Base-by-base conservation (phyloP, 2,113 vertebrate species). In the Nannospalax galili region DNA sequence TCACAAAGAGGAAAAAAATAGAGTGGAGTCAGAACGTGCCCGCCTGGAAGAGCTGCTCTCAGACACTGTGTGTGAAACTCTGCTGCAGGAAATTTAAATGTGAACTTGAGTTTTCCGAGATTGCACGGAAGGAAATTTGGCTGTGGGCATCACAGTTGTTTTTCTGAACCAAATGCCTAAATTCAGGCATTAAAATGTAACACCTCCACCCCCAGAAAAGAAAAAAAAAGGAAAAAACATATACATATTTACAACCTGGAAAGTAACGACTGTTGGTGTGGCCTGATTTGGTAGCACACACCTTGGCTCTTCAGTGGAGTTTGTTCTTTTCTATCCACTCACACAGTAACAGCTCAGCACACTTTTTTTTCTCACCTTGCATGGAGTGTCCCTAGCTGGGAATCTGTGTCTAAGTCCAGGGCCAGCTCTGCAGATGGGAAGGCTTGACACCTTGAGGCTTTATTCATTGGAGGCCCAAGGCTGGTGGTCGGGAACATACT, bases 121-220 rank as follows among this genome's bases (percentile, higher is more conserved):
- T 32, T 35, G 74, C 75, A 84, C 88, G 95, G 82, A 92, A 90
- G 92, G 84, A 90, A 96, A 96, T 92, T 90, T 96, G 96, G 96
- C 96, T 94, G 35, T 84, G 37, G 82, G 84, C 84, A 40, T 56
- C 95, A 70, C 90, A 28, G 70, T 85, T 90, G 82, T 93, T 93
- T 96, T 95, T 94, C 92, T 75, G 74, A 37, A 84, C 85, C 40
- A n/a, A 74, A 37, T 95, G 95, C 94, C 96, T 92, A 95, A 45
- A 84, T 90, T 89, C 81, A 89, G 82, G 86, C 75, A 45, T 93
- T 96, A 88, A 93, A 92, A 75, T 84, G 73, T 89, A 95, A 95
- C 79, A 79, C 74, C 64, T 96, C 88, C 37, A 24, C 82, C 73
- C 52, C 60, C 88, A 48, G 62, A 7, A 65, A 10, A 17, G 16